phyloP scores from a whole-genome alignment of 2,888 invertebrate genomes.

The Brassicogethes aeneus region DNA sequence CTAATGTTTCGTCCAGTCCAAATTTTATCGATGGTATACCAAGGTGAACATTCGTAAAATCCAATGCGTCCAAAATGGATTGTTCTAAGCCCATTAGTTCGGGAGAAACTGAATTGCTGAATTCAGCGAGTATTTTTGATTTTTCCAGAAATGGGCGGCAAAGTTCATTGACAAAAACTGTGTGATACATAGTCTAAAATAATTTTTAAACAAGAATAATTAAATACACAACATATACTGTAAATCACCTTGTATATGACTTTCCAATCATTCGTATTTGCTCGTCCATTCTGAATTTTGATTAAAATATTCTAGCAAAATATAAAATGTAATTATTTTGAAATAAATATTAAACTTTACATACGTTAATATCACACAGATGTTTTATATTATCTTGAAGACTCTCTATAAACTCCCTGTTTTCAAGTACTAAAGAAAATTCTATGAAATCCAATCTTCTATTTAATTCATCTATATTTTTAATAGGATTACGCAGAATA shows the following conservation, averaged over 20 bases:
- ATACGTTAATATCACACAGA: constrained; percentile 55
- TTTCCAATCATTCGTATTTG: constrained; percentile 56
- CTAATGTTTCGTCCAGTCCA: constrained; percentile 67
- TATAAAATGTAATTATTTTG: background rate
- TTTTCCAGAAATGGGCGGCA: constrained; percentile 45
- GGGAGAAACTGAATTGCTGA: constrained; percentile 44
- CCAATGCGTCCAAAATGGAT: constrained; percentile 64
- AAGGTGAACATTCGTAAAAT: constrained; percentile 53
- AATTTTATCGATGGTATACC: constrained; percentile 65
- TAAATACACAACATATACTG: no score
- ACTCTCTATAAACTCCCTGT: constrained; percentile 52
- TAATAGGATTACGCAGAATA: constrained; percentile 62
- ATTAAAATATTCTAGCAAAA: constrained; percentile 49
- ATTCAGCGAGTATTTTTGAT: constrained; percentile 46
- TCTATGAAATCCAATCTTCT: constrained; percentile 61
- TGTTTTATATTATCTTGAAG: constrained; percentile 52
- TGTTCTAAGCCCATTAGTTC: constrained; percentile 51
- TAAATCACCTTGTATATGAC: background rate
- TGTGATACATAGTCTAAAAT: constrained; percentile 57
- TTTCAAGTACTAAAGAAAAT: constrained; percentile 55
- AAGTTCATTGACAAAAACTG: constrained; percentile 58
- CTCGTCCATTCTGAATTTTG: constrained; percentile 55
- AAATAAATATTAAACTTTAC: constrained; percentile 16
- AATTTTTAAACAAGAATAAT: no score
- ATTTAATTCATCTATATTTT: constrained; percentile 49